A percentile compares a stretch with the other conserved stretches of the same genome.
phyloP scores from a whole-genome alignment of 1,140 invertebrate genomes.

The Drosophila aff. region DNA sequence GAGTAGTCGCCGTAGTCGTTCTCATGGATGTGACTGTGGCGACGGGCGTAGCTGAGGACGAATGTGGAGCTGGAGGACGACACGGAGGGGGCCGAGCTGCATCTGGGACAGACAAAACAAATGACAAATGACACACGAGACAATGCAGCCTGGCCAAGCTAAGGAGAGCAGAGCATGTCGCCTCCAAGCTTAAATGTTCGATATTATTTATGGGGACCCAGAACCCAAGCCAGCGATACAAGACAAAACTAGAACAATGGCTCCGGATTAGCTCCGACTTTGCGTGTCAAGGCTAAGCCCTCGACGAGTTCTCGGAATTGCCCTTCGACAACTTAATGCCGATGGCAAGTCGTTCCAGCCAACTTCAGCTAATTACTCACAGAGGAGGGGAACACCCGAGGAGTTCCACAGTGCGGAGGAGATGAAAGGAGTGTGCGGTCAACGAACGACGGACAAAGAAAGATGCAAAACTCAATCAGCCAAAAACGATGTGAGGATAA shows the following conservation, averaged over 20 bases:
- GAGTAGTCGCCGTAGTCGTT: constrained; percentile 35
- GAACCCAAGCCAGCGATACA: background rate
- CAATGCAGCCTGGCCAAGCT: constrained; percentile 18
- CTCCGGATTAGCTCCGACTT: constrained; percentile 47
- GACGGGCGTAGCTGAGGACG: constrained; percentile 72
- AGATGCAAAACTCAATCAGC: constrained; percentile 60
- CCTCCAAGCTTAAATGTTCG: constrained; percentile 16
- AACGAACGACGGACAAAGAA: constrained; percentile 54
- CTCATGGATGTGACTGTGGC: constrained; percentile 75
- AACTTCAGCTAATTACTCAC: constrained; percentile 70
- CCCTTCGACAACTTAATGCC: constrained; percentile 66
- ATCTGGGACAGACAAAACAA: constrained; percentile 57
- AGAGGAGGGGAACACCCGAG: constrained; percentile 17
- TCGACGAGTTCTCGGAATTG: constrained; percentile 28
- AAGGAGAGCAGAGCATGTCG: background rate
- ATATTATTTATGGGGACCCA: constrained; percentile 27
- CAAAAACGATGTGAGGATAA: constrained; percentile 20
- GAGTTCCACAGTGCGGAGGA: constrained; percentile 8
- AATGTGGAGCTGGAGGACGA: constrained; percentile 68
- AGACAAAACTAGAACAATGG: constrained; percentile 39
- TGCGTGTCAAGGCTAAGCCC: constrained; percentile 58
- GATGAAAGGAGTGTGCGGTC: constrained; percentile 35
- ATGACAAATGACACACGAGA: constrained; percentile 23
- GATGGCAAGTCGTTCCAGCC: constrained; percentile 37
- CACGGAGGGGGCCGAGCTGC: constrained; percentile 59